phyloP scores from a whole-genome alignment of 2,888 invertebrate genomes.

The Drosophila colorata region DNA sequence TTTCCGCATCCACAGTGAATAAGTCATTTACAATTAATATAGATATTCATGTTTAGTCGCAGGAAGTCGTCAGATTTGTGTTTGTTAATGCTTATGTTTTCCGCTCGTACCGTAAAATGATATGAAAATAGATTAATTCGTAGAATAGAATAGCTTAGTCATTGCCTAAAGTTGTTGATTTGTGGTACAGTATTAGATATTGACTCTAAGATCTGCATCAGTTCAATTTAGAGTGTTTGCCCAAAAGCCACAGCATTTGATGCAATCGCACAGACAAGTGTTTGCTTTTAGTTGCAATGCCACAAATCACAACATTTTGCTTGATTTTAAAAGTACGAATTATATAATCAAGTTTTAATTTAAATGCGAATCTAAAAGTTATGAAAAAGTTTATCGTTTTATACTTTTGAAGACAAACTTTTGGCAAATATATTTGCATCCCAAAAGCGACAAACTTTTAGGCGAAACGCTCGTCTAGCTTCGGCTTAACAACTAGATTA shows the following conservation, averaged over 20 bases:
- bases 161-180: too few relatives aligned
- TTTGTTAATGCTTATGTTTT: too few relatives aligned
- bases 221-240: too few relatives aligned
- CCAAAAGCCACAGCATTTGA: not conserved
- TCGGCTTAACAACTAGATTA: not conserved
- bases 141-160: too few relatives aligned
- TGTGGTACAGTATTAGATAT: too few relatives aligned
- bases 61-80: too few relatives aligned
- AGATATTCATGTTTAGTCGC: too few relatives aligned
- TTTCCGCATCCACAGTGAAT: too few relatives aligned
- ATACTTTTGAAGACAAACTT: slow-evolving; percentile 11
- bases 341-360: slow-evolving; percentile 24
- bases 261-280: not conserved
- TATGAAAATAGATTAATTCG: too few relatives aligned
- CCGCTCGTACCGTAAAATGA: too few relatives aligned
- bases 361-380: slow-evolving; percentile 22
- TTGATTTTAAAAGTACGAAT: not conserved
- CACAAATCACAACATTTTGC: not conserved
- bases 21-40: too few relatives aligned
- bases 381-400: slow-evolving; percentile 23
- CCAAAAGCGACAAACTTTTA: slow-evolving; percentile 10
- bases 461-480: not conserved
- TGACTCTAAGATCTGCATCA: too few relatives aligned
- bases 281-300: not conserved
- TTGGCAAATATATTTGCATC: slow-evolving; percentile 6